A percentile compares a stretch with the other conserved stretches of the same genome.
phyloP scores from a whole-genome alignment of 1,140 invertebrate species.

The Heliconius eleuchia region DNA sequence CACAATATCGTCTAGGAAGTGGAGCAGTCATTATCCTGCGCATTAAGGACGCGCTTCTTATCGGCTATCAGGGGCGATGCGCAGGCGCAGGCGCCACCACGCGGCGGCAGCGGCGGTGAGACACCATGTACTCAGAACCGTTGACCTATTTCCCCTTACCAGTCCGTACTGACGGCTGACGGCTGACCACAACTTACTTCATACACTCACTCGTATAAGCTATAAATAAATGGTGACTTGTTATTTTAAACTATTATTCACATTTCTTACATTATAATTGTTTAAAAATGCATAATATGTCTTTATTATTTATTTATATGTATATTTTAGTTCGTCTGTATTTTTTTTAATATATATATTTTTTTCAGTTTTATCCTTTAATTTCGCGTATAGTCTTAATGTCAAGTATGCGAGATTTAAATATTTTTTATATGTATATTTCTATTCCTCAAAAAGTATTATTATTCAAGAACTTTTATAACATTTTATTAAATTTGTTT shows the following conservation, averaged over 20 bases:
- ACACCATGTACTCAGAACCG: conserved; percentile 7
- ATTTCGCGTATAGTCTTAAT: too few relatives aligned
- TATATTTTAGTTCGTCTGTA: too few relatives aligned
- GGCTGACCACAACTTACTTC: conserved; percentile 16
- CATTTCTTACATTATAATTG: neutral
- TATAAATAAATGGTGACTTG: conserved; percentile 12
- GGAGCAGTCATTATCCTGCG: conserved; percentile 14
- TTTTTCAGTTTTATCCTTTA: too few relatives aligned
- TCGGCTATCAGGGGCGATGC: neutral
- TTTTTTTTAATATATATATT: too few relatives aligned
- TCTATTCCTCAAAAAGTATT: too few relatives aligned
- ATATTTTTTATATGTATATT: too few relatives aligned
- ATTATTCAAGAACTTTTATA: too few relatives aligned
- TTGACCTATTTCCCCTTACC: conserved; percentile 21
- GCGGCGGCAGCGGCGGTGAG: conserved; percentile 1
- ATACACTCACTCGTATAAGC: neutral
- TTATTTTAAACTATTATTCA: neutral
- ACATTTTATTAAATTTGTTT: too few relatives aligned
- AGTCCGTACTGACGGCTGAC: neutral
- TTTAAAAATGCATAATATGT: neutral
- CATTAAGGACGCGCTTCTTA: conserved; percentile 19
- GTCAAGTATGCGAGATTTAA: too few relatives aligned
- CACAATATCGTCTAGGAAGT: neutral
- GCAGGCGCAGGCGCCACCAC: conserved; percentile 17
- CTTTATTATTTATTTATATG: neutral